Evolutionary conservation across 1,140 invertebrate species (phyloP).

Genomic region (Caenorhabditis briggsae): DNA sequence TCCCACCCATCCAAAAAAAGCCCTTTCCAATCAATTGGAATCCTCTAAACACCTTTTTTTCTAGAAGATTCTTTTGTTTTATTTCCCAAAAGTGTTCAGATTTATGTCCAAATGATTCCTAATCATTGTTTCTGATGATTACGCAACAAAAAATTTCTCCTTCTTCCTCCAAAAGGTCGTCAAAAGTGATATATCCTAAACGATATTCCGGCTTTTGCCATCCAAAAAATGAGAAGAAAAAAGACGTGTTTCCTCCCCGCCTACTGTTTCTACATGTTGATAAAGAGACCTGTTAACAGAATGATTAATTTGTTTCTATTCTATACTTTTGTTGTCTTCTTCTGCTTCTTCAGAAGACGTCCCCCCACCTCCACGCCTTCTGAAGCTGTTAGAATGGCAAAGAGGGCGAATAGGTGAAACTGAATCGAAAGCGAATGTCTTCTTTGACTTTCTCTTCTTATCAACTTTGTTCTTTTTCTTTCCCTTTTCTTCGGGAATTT

Average conservation of each 20-base stretch:
- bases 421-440: neutral
- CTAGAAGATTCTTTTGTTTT: neutral
- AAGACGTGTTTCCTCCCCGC: neutral
- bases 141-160: neutral
- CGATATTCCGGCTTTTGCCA: constrained; percentile 47
- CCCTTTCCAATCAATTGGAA: no score
- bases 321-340: no score
- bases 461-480: no score
- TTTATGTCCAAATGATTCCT: neutral
- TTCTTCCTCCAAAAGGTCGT: constrained; percentile 10
- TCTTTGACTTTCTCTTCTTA: neutral
- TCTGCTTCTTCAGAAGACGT: neutral
- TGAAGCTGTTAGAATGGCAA: no score
- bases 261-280: constrained; percentile 9
- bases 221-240: neutral
- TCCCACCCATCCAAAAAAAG: no score
- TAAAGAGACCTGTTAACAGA: constrained; percentile 40
- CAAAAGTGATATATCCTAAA: constrained; percentile 28
- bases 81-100: neutral
- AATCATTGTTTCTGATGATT: constrained; percentile 4
- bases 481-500: no score
- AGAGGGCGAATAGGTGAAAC: neutral
- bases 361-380: no score
- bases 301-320: constrained; percentile 32
- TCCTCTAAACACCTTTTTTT: no score